phyloP scores from a whole-genome alignment of 2,797 vertebrate genomes.

The Rhabdophis nuchalis region DNA sequence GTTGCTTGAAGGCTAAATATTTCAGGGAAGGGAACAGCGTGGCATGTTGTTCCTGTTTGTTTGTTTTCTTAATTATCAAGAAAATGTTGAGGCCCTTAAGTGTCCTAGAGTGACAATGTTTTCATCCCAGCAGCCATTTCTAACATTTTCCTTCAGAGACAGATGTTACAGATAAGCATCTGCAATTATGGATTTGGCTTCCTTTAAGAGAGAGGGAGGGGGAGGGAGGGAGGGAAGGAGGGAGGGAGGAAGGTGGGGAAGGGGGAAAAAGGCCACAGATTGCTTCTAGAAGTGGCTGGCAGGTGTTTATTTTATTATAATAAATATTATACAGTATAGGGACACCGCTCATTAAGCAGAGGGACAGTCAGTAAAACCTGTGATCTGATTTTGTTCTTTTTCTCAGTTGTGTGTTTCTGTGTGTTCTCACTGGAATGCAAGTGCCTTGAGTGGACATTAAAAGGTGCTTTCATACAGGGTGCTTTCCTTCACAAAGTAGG shows the following conservation, averaged over 20 bases:
- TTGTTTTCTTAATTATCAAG: conserved; percentile 26
- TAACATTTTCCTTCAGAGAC: conserved; percentile 38
- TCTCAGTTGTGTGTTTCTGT: too few species aligned
- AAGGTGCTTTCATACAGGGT: too few species aligned
- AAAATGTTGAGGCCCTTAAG: conserved; percentile 27
- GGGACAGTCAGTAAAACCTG: conserved; percentile 17
- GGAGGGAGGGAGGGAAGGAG: background rate
- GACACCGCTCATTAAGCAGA: conserved; percentile 23
- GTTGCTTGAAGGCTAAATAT: background rate
- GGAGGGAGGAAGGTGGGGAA: background rate
- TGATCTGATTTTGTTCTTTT: background rate
- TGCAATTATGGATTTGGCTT: conserved; percentile 19
- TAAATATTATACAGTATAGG: background rate
- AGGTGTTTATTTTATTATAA: conserved; percentile 26
- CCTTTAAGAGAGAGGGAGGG: background rate
- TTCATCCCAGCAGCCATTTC: conserved; percentile 25
- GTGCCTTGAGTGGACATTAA: background rate
- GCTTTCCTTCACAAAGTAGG: background rate
- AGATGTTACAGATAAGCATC: conserved; percentile 43
- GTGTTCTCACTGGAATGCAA: background rate
- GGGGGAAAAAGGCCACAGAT: background rate
- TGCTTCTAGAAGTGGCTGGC: conserved; percentile 20
- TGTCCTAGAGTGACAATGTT: conserved; percentile 16
- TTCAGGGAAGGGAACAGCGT: conserved; percentile 1
- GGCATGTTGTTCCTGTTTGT: background rate